Conservation (phyloP, 2,888 invertebrate species). For the Macrophya annulata region DNA sequence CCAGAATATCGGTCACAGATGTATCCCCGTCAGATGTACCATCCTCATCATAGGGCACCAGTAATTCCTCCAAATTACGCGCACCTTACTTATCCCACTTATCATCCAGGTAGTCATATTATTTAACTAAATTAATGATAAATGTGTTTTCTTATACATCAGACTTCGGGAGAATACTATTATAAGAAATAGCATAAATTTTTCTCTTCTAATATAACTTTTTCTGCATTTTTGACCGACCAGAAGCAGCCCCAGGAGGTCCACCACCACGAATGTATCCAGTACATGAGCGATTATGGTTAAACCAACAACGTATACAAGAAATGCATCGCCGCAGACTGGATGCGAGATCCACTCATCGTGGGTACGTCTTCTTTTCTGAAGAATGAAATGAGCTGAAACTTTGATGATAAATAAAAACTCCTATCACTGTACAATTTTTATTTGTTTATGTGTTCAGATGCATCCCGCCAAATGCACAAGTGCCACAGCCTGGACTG, state of each 20-base stretch:
- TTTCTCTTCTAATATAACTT: neutral
- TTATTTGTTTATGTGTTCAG: conserved; percentile 51
- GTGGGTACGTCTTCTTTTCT: conserved; percentile 64
- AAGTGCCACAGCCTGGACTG: conserved; percentile 67
- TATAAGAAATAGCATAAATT: neutral
- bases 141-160: neutral
- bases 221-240: conserved; percentile 60
- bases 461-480: conserved; percentile 69
- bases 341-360: conserved; percentile 67
- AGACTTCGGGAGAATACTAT: neutral
- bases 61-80: conserved; percentile 55
- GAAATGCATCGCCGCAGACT: conserved; percentile 81
- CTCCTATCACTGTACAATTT: neutral
- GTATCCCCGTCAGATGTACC: conserved; percentile 64
- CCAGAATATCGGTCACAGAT: conserved; percentile 64
- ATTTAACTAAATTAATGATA: neutral
- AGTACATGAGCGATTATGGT: conserved; percentile 88
- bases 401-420: neutral
- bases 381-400: neutral
- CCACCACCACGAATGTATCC: conserved; percentile 84
- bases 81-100: conserved; percentile 68
- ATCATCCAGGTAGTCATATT: conserved; percentile 34
- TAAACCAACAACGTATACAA: conserved; percentile 86
- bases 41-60: conserved; percentile 32
- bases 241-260: conserved; percentile 18